A percentile compares a stretch with the other conserved stretches of the same genome.
phyloP scores from a whole-genome alignment of 2,113 vertebrate genomes.

The Hydrolagus affinis region DNA sequence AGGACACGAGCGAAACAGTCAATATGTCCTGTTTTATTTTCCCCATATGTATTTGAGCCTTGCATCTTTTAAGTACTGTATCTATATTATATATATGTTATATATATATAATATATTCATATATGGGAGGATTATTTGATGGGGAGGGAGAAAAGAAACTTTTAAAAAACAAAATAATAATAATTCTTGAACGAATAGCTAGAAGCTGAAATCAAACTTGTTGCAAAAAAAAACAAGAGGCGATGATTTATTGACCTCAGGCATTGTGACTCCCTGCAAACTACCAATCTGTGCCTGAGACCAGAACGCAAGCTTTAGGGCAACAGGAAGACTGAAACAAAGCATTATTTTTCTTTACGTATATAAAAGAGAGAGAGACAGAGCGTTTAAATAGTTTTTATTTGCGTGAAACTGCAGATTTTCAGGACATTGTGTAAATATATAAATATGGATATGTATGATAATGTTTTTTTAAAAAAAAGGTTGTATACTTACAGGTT shows the following conservation, averaged over 20 bases:
- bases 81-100: background rate
- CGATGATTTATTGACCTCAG: constrained; percentile 32
- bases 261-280: constrained; percentile 41
- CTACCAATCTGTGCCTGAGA: constrained; percentile 48
- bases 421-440: constrained; percentile 67
- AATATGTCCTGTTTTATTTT: background rate
- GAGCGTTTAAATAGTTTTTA: constrained; percentile 52
- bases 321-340: constrained; percentile 37
- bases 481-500: constrained; percentile 42
- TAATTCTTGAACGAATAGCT: constrained; percentile 36
- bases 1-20: background rate
- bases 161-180: constrained; percentile 44
- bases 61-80: constrained; percentile 37
- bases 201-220: constrained; percentile 25
- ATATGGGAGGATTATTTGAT: no score
- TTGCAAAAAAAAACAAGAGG: constrained; percentile 38
- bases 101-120: no score
- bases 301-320: constrained; percentile 32
- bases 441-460: constrained; percentile 68
- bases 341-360: constrained; percentile 31
- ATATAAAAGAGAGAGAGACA: constrained; percentile 30
- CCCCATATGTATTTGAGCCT: constrained; percentile 39
- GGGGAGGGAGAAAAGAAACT: background rate
- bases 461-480: constrained; percentile 47
- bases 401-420: constrained; percentile 50